Evolutionary conservation across 37 sponge, comb jelly and placozoan genomes (phyloP).

Genomic region (Spongilla lacustris): DNA sequence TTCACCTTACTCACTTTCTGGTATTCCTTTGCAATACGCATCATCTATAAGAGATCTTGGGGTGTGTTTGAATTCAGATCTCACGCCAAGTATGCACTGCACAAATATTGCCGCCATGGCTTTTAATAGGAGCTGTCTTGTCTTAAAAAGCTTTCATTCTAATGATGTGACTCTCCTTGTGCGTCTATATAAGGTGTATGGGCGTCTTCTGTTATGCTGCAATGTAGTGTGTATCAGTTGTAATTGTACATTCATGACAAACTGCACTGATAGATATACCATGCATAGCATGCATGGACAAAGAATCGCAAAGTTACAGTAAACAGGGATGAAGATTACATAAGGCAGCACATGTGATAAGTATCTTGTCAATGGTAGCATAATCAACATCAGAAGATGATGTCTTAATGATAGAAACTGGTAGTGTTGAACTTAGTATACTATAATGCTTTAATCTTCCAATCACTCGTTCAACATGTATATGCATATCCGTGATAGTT

Average conservation of each 20-base stretch:
- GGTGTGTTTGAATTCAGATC: no score
- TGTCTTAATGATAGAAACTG: slow-evolving; percentile 38
- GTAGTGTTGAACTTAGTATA: slow-evolving; percentile 17
- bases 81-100: no score
- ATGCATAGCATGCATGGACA: not conserved
- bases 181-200: no score
- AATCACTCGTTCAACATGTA: slow-evolving; percentile 63
- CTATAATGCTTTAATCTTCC: slow-evolving; percentile 19
- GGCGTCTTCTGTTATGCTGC: slow-evolving; percentile 3
- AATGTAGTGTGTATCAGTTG: not conserved
- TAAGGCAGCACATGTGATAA: slow-evolving; percentile 59
- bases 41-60: no score
- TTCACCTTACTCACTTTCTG: no score
- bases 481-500: slow-evolving; percentile 51
- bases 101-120: no score
- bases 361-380: slow-evolving; percentile 38
- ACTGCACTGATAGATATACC: no score
- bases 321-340: slow-evolving; percentile 50
- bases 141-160: no score
- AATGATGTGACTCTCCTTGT: no score
- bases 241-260: not conserved
- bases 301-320: slow-evolving; percentile 3
- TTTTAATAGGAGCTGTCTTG: no score
- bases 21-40: no score
- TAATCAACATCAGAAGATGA: slow-evolving; percentile 37